phyloP scores from a whole-genome alignment of 2,888 invertebrate species.

The Luffia ferchaultella region DNA sequence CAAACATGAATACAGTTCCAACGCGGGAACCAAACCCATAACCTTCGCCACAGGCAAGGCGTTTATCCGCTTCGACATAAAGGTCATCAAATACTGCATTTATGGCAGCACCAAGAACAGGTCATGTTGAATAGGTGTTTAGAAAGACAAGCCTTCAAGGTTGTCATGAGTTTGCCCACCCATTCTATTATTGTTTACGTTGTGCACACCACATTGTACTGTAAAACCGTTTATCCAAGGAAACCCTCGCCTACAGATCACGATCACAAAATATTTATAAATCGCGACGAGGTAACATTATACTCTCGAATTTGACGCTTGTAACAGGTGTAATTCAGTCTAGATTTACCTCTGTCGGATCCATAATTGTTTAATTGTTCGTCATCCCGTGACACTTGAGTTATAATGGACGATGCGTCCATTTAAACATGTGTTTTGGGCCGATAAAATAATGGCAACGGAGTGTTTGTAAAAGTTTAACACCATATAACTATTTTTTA shows the following conservation, averaged over 20 bases:
- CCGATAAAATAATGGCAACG: constrained; percentile 60
- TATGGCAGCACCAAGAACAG: constrained; percentile 19
- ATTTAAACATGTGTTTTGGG: constrained; percentile 72
- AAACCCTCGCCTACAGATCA: constrained; percentile 28
- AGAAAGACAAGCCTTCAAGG: constrained; percentile 47
- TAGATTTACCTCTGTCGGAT: constrained; percentile 88
- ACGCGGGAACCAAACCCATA: no score
- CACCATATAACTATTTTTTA: constrained; percentile 68
- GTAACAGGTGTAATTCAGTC: constrained; percentile 64
- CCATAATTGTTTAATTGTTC: constrained; percentile 92
- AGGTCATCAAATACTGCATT: not conserved
- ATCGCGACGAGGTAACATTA: constrained; percentile 51
- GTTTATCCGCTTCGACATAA: no score
- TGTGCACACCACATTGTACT: constrained; percentile 29
- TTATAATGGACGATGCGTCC: constrained; percentile 99
- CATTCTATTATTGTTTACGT: constrained; percentile 55
- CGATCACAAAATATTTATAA: constrained; percentile 44
- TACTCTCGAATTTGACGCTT: constrained; percentile 60
- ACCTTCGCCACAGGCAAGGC: no score
- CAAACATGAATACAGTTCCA: no score
- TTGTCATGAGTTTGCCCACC: constrained; percentile 50
- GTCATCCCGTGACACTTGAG: constrained; percentile 98
- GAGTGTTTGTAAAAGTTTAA: constrained; percentile 56
- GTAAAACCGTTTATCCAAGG: constrained; percentile 24
- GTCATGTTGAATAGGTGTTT: constrained; percentile 22